A percentile compares a stretch with the other conserved stretches of the same genome.
phyloP scores from a whole-genome alignment of 2,797 vertebrate genomes.

The Hylomyscus alleni region DNA sequence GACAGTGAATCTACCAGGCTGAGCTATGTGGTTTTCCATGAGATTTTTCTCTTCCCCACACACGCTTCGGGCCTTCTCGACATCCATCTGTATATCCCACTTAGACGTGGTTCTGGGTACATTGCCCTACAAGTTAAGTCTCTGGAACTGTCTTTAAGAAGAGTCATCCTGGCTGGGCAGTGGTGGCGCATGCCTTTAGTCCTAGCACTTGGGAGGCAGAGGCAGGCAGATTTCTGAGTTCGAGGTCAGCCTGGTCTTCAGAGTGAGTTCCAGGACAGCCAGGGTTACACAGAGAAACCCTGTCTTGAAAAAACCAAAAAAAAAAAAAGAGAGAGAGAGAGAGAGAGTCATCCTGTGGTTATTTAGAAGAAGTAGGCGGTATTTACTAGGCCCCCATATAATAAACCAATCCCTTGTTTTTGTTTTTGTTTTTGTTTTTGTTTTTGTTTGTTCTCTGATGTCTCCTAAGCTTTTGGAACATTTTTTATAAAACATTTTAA shows the following conservation, averaged over 20 bases:
- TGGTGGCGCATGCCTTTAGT: too few species aligned
- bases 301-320: too few species aligned
- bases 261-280: too few species aligned
- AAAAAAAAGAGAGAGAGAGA: too few species aligned
- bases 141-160: conserved; percentile 63
- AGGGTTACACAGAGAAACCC: too few species aligned
- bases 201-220: too few species aligned
- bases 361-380: background rate
- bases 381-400: conserved; percentile 54
- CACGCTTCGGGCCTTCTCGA: background rate
- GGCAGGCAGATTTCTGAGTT: too few species aligned
- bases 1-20: background rate
- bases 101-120: conserved; percentile 51
- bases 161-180: background rate
- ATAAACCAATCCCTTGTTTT: conserved; percentile 60
- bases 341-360: too few species aligned
- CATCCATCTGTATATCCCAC: background rate
- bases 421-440: background rate
- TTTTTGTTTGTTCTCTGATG: conserved; percentile 59
- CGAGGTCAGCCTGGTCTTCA: too few species aligned
- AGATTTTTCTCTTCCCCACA: conserved; percentile 51
- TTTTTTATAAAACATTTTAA: conserved; percentile 70
- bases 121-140: conserved; percentile 61
- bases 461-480: conserved; percentile 66
- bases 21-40: background rate